Base-by-base conservation (phyloP, 2,797 vertebrate genomes). In the Sebastes iracundus region DNA sequence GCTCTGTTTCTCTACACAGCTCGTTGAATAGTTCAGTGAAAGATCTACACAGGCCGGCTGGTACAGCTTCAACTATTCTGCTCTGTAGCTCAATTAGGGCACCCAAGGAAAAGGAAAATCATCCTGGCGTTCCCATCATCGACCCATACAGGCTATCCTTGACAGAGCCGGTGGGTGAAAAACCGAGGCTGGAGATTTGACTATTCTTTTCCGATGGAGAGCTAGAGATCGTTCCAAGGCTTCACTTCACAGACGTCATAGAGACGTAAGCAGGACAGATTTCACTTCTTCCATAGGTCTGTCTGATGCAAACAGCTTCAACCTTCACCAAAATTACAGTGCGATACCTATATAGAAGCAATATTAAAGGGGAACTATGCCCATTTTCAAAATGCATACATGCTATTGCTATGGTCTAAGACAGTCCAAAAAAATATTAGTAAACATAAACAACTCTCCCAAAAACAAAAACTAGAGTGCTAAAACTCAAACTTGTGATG, bases 161-260 rank as follows among this genome's bases (percentile, higher is more conserved):
- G 61, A 77, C 38, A 10, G 52, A 30, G 70, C 42, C 22, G 60
- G 8, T 58, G 66, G 55, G 33, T 56, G 49, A 64, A 73, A 76
- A 66, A 75, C n/a, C 46, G 9, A 70, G 4, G 28, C 60, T 64
- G 49, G 13, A 33, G 49, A 67, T 84, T 53, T 83, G 83, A 87
- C 71, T 13, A 4, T 64, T 73, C n/a, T 89, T 81, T 89, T 88
- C 78, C 78, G 20, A 60, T 28, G 30, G 77, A 65, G 82, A 72
- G 55, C 8, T 56, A 18, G 16, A 72, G 52, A 49, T 69, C 53
- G 18, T 75, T 87, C 79, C 79, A 81, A 75, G 42, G 55, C 16
- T 79, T 82, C n/a, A 42, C 60, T 66, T 85, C 33, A 16, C 66
- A 23, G 70, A 86, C 72, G 76, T 88, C 79, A 88, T 5, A n/a